Conservation (phyloP, 1,140 invertebrate genomes). For the Scaptomyza hsui region DNA sequence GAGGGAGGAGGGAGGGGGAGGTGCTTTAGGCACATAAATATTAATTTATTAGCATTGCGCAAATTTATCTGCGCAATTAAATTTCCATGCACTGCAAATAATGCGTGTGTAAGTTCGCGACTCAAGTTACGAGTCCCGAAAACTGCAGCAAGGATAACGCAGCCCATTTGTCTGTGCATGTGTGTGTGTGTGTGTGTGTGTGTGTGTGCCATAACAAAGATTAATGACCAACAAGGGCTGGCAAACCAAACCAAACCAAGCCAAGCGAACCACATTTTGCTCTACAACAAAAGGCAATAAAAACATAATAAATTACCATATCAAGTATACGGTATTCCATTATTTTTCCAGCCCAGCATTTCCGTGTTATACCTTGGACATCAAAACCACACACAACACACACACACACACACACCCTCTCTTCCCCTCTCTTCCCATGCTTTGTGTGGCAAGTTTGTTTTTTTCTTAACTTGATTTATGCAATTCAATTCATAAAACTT, state of each 20-base stretch:
- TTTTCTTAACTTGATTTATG: conserved; percentile 71
- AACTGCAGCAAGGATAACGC: conserved; percentile 74
- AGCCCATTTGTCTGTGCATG: conserved; percentile 36
- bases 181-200: conserved; percentile 35
- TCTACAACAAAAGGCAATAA: conserved; percentile 78
- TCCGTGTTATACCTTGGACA: conserved; percentile 50
- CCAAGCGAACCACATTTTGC: conserved; percentile 47
- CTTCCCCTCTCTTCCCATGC: conserved; percentile 15
- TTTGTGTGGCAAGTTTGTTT: conserved; percentile 26
- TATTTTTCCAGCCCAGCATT: conserved; percentile 57
- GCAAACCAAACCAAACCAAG: conserved; percentile 22
- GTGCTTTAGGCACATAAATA: conserved; percentile 63
- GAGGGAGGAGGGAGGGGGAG: neutral
- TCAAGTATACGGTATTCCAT: conserved; percentile 72
- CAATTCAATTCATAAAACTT: conserved; percentile 83
- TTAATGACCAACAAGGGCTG: conserved; percentile 81
- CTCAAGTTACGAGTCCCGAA: conserved; percentile 64
- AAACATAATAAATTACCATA: conserved; percentile 84
- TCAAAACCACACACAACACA: conserved; percentile 7
- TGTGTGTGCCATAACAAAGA: conserved; percentile 79
- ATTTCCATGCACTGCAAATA: conserved; percentile 53
- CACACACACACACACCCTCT: conserved; percentile 19
- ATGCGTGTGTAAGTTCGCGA: conserved; percentile 60
- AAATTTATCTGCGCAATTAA: conserved; percentile 80
- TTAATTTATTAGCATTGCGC: conserved; percentile 77